These are phyloP conservation scores for Oxygymnocypris stewartii DNA, from an alignment of 2,113 vertebrate genomes.

Conservation along the genomic window DNA sequence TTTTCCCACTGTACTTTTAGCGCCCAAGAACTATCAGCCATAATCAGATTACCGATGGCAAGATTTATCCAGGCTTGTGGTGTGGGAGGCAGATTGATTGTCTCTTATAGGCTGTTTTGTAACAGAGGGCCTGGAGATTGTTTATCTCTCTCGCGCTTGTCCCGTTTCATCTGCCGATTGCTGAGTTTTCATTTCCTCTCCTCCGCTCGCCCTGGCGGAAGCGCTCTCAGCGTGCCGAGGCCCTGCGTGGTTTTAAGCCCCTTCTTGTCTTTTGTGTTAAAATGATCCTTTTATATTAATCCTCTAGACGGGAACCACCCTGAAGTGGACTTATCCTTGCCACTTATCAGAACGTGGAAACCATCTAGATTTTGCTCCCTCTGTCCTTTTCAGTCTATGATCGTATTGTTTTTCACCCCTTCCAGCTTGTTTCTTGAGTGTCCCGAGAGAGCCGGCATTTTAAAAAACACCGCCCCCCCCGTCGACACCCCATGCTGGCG, in stretches of 20 bases:
- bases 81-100: conserved; percentile 37
- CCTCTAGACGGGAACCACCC: conserved; percentile 60
- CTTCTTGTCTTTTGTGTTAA: conserved; percentile 58
- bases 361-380: conserved; percentile 25
- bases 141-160: conserved; percentile 30
- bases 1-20: conserved; percentile 22
- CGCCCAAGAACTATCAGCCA: background rate
- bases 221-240: conserved; percentile 43
- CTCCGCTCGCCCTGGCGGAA: background rate
- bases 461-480: background rate
- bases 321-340: conserved; percentile 59
- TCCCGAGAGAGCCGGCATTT: conserved; percentile 4
- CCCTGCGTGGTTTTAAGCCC: conserved; percentile 60
- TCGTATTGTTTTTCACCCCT: background rate
- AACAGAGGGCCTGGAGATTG: conserved; percentile 21
- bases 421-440: conserved; percentile 5
- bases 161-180: conserved; percentile 28
- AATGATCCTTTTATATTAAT: conserved; percentile 64
- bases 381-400: conserved; percentile 14
- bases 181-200: conserved; percentile 34
- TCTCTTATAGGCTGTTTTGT: conserved; percentile 42
- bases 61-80: conserved; percentile 19
- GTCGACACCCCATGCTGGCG: background rate
- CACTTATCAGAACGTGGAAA: conserved; percentile 50
- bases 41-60: conserved; percentile 28